Conservation (phyloP, 2,888 invertebrate species). For the Priocnemis perturbator region DNA sequence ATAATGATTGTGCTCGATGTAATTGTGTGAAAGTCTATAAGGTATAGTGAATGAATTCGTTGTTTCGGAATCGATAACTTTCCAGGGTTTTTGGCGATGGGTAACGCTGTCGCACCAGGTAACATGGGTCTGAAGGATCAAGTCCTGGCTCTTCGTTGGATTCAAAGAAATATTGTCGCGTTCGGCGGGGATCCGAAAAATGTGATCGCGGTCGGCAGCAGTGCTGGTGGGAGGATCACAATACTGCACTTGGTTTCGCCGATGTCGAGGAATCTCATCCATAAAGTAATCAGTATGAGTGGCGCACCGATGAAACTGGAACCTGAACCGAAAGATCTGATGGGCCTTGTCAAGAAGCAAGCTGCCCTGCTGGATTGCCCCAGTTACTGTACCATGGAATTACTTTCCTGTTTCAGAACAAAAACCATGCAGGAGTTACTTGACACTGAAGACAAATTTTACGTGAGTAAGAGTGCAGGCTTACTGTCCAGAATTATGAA, state of each 20-base stretch:
- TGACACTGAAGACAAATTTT: slow-evolving; percentile 31
- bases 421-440: slow-evolving; percentile 56
- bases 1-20: no score
- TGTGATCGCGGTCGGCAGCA: slow-evolving; percentile 81
- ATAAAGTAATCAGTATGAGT: slow-evolving; percentile 83
- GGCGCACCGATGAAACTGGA: slow-evolving; percentile 78
- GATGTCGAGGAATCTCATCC: slow-evolving; percentile 83
- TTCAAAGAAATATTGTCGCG: slow-evolving; percentile 80
- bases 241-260: slow-evolving; percentile 77
- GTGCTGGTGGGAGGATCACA: slow-evolving; percentile 75
- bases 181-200: slow-evolving; percentile 83
- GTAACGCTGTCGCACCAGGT: slow-evolving; percentile 81
- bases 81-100: slow-evolving; percentile 81
- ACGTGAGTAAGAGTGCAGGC: no score
- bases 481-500: no score
- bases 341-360: slow-evolving; percentile 79
- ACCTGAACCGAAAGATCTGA: slow-evolving; percentile 77
- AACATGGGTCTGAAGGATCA: slow-evolving; percentile 85
- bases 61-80: slow-evolving; percentile 19
- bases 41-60: slow-evolving; percentile 26
- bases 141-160: slow-evolving; percentile 81
- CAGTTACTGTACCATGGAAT: slow-evolving; percentile 75
- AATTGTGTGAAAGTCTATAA: no score
- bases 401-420: slow-evolving; percentile 79
- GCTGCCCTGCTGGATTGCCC: slow-evolving; percentile 80